phyloP scores from a whole-genome alignment of 2,888 invertebrate species.

The Aphodius granarius region DNA sequence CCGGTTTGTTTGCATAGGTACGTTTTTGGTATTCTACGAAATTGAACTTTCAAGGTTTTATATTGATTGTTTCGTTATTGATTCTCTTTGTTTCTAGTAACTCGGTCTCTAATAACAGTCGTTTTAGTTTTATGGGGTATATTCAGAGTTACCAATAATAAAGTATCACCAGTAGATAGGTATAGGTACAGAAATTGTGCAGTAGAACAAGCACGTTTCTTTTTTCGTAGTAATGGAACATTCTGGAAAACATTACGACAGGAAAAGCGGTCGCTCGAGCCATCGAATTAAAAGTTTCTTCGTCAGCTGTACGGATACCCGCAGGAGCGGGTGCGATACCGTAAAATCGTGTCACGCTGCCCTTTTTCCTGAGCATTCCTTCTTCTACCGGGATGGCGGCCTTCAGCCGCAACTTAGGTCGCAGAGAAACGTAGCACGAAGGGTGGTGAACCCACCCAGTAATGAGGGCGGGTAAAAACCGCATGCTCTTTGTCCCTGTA shows the following conservation, averaged over 20 bases:
- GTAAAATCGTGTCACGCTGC: slow-evolving; percentile 32
- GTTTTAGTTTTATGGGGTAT: too few species aligned
- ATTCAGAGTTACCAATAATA: too few species aligned
- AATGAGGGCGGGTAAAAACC: not conserved
- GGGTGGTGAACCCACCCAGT: not conserved
- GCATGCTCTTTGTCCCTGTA: not conserved
- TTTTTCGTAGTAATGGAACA: not conserved
- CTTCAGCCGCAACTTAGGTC: not conserved
- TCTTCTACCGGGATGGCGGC: not conserved
- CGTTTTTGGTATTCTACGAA: not conserved
- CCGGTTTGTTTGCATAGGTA: not conserved
- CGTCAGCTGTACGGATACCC: slow-evolving; percentile 38
- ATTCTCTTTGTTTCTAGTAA: too few species aligned
- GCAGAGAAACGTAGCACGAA: too few species aligned
- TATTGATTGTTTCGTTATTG: too few species aligned
- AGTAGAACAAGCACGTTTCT: too few species aligned
- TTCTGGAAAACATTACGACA: not conserved
- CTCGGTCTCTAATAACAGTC: too few species aligned
- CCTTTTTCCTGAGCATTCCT: slow-evolving; percentile 5
- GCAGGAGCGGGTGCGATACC: slow-evolving; percentile 30
- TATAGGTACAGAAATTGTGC: too few species aligned
- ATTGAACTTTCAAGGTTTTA: not conserved
- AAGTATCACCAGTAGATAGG: too few species aligned
- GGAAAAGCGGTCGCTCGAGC: not conserved
- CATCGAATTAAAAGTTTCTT: slow-evolving; percentile 45